Conservation (phyloP, 2,797 vertebrate genomes). For the Xerus rutilus region DNA sequence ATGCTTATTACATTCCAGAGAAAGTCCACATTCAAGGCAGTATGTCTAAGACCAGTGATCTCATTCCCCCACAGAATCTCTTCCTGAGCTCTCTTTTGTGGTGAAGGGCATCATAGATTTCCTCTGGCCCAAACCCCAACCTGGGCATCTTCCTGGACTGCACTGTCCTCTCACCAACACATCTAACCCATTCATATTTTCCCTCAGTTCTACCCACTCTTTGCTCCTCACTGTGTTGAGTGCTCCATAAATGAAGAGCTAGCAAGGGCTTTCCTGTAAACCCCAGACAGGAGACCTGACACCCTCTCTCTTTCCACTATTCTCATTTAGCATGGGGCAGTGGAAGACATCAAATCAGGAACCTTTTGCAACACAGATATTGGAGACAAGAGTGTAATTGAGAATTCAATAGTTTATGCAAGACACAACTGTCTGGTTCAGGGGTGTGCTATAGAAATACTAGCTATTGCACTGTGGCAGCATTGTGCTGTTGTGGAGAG, state of each 20-base stretch:
- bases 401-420: background rate
- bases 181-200: background rate
- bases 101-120: background rate
- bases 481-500: background rate
- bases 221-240: background rate
- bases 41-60: background rate
- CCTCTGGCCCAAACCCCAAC: background rate
- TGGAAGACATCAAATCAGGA: background rate
- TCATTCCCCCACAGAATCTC: background rate
- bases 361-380: background rate
- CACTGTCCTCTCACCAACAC: background rate
- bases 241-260: background rate
- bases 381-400: background rate
- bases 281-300: background rate
- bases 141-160: background rate
- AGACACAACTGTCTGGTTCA: background rate
- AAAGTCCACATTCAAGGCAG: background rate
- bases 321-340: background rate
- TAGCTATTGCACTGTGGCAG: fast-evolving
- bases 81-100: background rate
- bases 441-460: fast-evolving
- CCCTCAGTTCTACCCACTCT: background rate
- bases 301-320: background rate
- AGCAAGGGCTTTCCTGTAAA: background rate
- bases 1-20: background rate